Evolutionary conservation across 1,140 invertebrate species (phyloP), one percentile per base, ranked within the genome.

Genomic region (Penaeus japonicus): DNA sequence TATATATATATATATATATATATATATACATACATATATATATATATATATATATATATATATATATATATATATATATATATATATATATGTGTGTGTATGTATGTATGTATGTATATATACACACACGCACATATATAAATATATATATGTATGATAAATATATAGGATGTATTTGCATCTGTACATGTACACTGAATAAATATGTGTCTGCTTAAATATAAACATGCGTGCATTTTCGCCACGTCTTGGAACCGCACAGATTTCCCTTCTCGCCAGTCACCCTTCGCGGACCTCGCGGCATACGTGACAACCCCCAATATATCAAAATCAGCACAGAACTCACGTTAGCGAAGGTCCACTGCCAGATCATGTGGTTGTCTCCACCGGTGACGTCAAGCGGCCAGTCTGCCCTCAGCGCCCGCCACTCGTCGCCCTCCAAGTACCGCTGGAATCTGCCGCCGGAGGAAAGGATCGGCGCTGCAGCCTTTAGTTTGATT

Each of bases 291-390:
- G n/a, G n/a, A n/a, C 39, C 39, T 39, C 39, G 39, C 12, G 4
- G 4, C 12, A 39, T 39, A 4, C 39, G 39, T 39, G 39, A 39
- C 39, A 39, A 7, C 39, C 39, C 39, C 3, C 12, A 20, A 10
- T 32, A 24, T 53, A 24, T 22, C 2, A 39, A 55, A 24, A 47
- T 27, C 53, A 57, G 0, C 32, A 1, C 1, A 39, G 30, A 27
- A 62, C 65, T 85, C 20, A 85, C 84, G 55, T 39, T 47, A 32
- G 84, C 35, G 32, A 85, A 85, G 54, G 73, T 53, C 84, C 84
- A 85, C 27, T 79, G 75, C 84, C 84, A 85, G 54, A 85, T 24
- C 32, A 75, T 85, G 32, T 22, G 18, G 4, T 53, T 20, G 27
- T 85, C 47, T 1, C 18, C 53, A 7, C 55, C 75, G 17, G 54